phyloP scores from a whole-genome alignment of 2,888 invertebrate species.

The Lasioglossum oenotherae region DNA sequence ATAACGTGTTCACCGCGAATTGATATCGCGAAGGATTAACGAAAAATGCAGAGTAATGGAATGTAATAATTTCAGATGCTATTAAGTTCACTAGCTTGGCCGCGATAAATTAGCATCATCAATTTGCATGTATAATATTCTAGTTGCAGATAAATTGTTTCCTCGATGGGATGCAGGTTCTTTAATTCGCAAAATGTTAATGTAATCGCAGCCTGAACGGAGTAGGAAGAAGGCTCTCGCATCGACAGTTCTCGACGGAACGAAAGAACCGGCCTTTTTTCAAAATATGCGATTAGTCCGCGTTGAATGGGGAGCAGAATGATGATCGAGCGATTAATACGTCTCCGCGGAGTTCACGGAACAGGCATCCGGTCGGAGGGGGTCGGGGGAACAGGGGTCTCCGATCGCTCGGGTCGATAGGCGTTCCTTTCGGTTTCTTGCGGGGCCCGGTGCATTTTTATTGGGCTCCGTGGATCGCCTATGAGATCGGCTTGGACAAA shows the following conservation, averaged over 20 bases:
- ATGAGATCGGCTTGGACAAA: conserved; percentile 64
- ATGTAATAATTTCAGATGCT: background rate
- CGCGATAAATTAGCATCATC: background rate
- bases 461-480: conserved; percentile 59
- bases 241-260: background rate
- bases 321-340: conserved; percentile 41
- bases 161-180: background rate
- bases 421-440: conserved; percentile 68
- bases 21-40: background rate
- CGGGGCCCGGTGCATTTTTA: conserved; percentile 63
- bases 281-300: conserved; percentile 13
- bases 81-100: background rate
- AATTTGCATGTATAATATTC: background rate
- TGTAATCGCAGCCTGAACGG: background rate
- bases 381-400: background rate
- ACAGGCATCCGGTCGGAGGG: background rate
- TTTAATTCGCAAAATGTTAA: background rate
- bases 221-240: background rate
- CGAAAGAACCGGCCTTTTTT: background rate
- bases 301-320: conserved; percentile 6
- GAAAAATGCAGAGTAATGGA: background rate
- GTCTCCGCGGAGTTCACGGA: conserved; percentile 23
- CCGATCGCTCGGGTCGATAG: conserved; percentile 63
- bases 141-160: background rate
- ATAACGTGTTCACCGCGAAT: background rate